phyloP scores from a whole-genome alignment of 2,888 invertebrate genomes.

The Cancer borealis region DNA sequence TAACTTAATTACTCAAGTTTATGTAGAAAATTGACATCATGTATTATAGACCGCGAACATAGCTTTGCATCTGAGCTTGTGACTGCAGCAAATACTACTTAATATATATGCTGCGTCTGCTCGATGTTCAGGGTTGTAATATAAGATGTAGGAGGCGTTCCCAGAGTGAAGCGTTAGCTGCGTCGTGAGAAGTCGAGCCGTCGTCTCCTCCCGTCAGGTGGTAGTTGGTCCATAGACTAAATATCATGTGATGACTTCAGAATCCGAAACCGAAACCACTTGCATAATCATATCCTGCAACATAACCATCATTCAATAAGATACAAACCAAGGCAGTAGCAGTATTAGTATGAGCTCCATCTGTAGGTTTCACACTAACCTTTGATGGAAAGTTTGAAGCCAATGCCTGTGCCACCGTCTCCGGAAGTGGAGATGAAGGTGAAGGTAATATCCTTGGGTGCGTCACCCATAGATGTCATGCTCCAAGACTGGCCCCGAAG shows the following conservation, averaged over 20 bases:
- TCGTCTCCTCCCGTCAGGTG: too few relatives aligned
- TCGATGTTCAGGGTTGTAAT: too few relatives aligned
- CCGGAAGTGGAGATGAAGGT: slow-evolving; percentile 7
- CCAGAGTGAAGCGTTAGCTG: too few relatives aligned
- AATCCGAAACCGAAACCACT: neutral
- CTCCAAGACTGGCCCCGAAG: slow-evolving; percentile 29
- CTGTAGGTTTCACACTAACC: neutral
- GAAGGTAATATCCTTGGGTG: slow-evolving; percentile 26
- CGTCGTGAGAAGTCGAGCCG: too few relatives aligned
- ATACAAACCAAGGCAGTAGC: neutral
- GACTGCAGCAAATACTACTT: too few relatives aligned
- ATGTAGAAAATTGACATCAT: too few relatives aligned
- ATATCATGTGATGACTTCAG: neutral
- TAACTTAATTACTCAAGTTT: too few relatives aligned
- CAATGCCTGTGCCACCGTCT: neutral
- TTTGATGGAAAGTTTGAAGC: slow-evolving; percentile 41
- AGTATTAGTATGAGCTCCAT: neutral
- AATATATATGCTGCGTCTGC: too few relatives aligned
- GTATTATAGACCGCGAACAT: too few relatives aligned
- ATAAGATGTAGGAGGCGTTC: too few relatives aligned
- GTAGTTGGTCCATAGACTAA: neutral
- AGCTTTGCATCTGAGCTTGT: too few relatives aligned
- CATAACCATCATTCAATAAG: neutral
- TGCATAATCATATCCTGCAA: slow-evolving; percentile 14
- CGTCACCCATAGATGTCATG: neutral